These are phyloP conservation scores for Lepidurus packardi DNA, from an alignment of 1,140 invertebrate genomes.

Conservation along the genomic window DNA sequence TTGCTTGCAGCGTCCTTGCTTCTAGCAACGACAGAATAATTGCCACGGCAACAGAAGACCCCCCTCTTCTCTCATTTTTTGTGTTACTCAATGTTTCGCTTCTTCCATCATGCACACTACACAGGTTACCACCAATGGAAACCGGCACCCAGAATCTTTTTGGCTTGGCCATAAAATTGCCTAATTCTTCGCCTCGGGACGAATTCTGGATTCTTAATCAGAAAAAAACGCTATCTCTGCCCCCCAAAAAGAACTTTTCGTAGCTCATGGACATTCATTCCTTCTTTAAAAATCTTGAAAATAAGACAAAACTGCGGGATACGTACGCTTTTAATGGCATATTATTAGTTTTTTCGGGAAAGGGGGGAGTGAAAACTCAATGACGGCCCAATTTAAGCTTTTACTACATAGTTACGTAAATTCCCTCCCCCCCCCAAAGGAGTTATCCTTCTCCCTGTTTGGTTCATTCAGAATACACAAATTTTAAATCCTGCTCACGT, in stretches of 20 bases:
- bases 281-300: not conserved
- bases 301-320: not conserved
- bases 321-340: not conserved
- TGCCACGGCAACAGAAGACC: constrained; percentile 2
- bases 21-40: constrained; percentile 15
- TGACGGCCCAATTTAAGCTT: constrained; percentile 7
- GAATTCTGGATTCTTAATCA: not conserved
- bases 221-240: not conserved
- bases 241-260: not conserved
- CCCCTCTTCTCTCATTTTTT: not conserved
- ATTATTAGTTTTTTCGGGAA: too few relatives aligned
- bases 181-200: not conserved
- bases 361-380: not conserved
- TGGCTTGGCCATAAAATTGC: not conserved
- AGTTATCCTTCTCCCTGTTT: not conserved
- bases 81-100: not conserved
- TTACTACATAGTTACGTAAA: not conserved
- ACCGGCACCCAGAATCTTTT: not conserved
- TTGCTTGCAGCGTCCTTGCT: not conserved
- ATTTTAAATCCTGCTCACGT: not conserved
- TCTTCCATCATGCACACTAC: constrained; percentile 6
- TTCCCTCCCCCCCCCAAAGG: not conserved
- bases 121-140: not conserved
- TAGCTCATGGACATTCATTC: not conserved
- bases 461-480: not conserved